Evolutionary conservation across 92 coral and sea anemone genomes (phyloP), one percentile per base, ranked within the genome.

Genomic region (Umimayanthus chanpuru): DNA sequence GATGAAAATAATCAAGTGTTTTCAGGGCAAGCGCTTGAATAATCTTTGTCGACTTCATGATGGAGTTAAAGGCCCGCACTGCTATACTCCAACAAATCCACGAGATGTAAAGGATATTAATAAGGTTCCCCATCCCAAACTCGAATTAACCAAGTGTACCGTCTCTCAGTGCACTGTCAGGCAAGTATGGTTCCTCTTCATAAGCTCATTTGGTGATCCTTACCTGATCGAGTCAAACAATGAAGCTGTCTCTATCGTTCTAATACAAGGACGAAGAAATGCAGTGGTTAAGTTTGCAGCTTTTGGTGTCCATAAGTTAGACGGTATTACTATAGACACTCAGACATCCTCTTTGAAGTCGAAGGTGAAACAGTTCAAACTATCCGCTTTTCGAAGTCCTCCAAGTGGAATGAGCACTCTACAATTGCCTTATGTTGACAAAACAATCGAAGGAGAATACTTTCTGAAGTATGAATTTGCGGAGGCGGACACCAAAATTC

Each of bases 171-270:
- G 99, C 73, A 97, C 98, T 3, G 96, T 97, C 7, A 89, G 98
- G 47, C 94, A 93, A 41, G 99, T 97, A 9, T 97, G 99, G 99
- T 97, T 97, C 56, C 76, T 97, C 40, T 94, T 97, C 82, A 91
- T 94, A 44, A 85, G 89, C 77, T 91, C 94, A 3, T 90, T 89
- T 76, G 98, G 94, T 0, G 71, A 92, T 38, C 94, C 98, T 10
- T 90, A 94, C 79, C 78, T 94, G 4, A 81, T 77, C 30, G 91
- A 92, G 38, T 91, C 93, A 15, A 95, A 93, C 80, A 85, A 90
- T 16, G 85, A 93, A 20, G 94, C 94, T 0, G 89, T 94, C 43
- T 87, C 92, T 72, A 93, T 97, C 50, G 83, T 89, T 28, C 86
- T 94, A n/a, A 90, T 95, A 76, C 71, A 91, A 56, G 98, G 98